Conservation (phyloP, 2,113 vertebrate species). For the Odontesthes bonariensis region DNA sequence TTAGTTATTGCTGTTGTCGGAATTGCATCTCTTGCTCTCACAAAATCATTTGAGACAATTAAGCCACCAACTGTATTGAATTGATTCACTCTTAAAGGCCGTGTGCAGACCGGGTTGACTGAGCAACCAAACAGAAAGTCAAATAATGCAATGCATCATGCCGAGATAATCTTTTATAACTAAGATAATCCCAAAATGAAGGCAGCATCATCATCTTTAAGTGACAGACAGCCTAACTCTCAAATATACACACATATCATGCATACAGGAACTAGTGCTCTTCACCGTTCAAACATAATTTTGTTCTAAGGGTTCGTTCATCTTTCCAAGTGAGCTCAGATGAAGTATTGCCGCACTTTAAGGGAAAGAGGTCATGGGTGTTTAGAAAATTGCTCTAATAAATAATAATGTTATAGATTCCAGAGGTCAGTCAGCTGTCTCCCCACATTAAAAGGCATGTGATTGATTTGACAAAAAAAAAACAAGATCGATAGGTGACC, state of each 20-base stretch:
- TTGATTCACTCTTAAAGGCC: conserved; percentile 15
- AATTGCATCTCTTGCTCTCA: conserved; percentile 21
- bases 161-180: conserved; percentile 12
- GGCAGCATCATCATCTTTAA: conserved; percentile 10
- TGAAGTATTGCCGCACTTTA: not conserved
- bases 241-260: not conserved
- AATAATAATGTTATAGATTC: conserved; percentile 61
- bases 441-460: conserved; percentile 54
- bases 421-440: conserved; percentile 57
- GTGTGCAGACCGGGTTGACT: conserved; percentile 14
- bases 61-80: conserved; percentile 24
- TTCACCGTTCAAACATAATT: not conserved
- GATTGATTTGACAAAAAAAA: conserved; percentile 62
- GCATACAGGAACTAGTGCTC: not conserved
- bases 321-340: not conserved
- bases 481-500: conserved; percentile 65
- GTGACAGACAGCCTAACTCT: conserved; percentile 7
- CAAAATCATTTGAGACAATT: conserved; percentile 34
- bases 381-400: conserved; percentile 29
- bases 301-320: not conserved
- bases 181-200: conserved; percentile 45
- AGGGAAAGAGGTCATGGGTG: conserved; percentile 4
- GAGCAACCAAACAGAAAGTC: conserved; percentile 38
- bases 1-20: conserved; percentile 47
- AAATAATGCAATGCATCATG: conserved; percentile 9